Percentiles rank a stretch among this genome's conserved stretches.
phyloP scores from a whole-genome alignment of 2,797 vertebrate genomes.

The Notoglanidium macrostoma region DNA sequence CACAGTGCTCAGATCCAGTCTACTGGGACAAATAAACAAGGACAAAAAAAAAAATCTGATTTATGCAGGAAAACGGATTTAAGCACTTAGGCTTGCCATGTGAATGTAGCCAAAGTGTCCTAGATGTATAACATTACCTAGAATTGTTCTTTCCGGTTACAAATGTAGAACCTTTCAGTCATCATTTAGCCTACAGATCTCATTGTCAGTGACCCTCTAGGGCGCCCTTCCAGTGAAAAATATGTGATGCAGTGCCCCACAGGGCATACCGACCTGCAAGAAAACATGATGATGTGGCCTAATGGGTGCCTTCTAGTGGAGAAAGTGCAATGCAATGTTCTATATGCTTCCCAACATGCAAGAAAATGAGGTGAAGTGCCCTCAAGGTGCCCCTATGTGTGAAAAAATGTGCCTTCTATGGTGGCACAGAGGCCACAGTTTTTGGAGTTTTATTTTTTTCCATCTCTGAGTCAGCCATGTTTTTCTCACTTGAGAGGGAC shows the following conservation, averaged over 20 bases:
- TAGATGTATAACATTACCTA: background rate
- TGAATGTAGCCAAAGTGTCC: background rate
- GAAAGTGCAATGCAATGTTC: background rate
- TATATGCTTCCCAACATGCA: background rate
- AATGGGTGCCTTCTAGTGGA: background rate
- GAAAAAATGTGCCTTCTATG: background rate
- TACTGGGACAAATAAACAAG: conserved; percentile 59
- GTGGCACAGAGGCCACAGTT: background rate
- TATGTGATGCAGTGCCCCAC: background rate
- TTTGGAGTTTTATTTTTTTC: background rate
- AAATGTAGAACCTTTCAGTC: background rate
- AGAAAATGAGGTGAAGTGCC: background rate
- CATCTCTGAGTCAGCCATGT: background rate
- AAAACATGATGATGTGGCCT: background rate
- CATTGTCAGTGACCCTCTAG: background rate
- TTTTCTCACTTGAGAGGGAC: background rate
- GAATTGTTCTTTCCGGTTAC: background rate
- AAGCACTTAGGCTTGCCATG: background rate
- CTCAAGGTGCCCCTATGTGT: background rate
- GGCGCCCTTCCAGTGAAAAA: background rate
- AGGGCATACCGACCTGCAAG: background rate
- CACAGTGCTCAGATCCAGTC: conserved; percentile 71
- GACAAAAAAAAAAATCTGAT: background rate
- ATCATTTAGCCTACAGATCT: background rate
- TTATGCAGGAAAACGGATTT: conserved; percentile 17